These are phyloP conservation scores for Venusia cambrica DNA, from an alignment of 2,888 invertebrate genomes.

Conservation along the genomic window DNA sequence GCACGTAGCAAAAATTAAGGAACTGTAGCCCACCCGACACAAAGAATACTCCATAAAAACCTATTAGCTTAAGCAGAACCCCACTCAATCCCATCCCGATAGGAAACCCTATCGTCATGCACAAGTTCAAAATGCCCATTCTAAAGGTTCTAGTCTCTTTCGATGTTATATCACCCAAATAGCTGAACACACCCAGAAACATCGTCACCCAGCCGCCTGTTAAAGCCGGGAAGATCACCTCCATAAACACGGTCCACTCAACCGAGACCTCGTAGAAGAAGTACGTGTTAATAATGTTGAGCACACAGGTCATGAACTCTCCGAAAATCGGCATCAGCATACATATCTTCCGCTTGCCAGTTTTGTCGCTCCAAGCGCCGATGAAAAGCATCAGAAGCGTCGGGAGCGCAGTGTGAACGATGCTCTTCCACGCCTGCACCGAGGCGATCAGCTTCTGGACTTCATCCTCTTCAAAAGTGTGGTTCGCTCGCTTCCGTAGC, in stretches of 20 bases:
- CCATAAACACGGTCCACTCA: slow-evolving; percentile 76
- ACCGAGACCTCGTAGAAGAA: slow-evolving; percentile 78
- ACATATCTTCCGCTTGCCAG: slow-evolving; percentile 80
- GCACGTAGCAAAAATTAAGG: slow-evolving; percentile 68
- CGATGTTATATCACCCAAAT: slow-evolving; percentile 81
- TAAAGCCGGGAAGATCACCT: slow-evolving; percentile 73
- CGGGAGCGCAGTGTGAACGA: slow-evolving; percentile 77
- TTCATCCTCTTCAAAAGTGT: slow-evolving; percentile 83
- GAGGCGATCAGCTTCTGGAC: slow-evolving; percentile 82
- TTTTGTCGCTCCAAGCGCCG: slow-evolving; percentile 84
- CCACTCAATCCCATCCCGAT: slow-evolving; percentile 72
- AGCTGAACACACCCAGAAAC: slow-evolving; percentile 81
- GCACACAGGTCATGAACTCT: slow-evolving; percentile 72
- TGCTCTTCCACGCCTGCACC: slow-evolving; percentile 78
- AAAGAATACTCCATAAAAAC: slow-evolving; percentile 78
- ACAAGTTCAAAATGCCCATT: slow-evolving; percentile 76
- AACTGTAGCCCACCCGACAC: slow-evolving; percentile 63
- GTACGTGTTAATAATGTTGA: slow-evolving; percentile 77
- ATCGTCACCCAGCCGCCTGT: slow-evolving; percentile 81
- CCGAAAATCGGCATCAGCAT: slow-evolving; percentile 81
- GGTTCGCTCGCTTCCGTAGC: slow-evolving; percentile 84
- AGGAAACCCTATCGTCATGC: slow-evolving; percentile 74
- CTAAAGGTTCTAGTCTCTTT: slow-evolving; percentile 80
- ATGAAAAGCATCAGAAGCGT: slow-evolving; percentile 78
- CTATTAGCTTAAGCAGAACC: slow-evolving; percentile 56